These are phyloP conservation scores for Syrrhaptes paradoxus DNA, from an alignment of 2,113 vertebrate genomes.

Conservation along the genomic window DNA sequence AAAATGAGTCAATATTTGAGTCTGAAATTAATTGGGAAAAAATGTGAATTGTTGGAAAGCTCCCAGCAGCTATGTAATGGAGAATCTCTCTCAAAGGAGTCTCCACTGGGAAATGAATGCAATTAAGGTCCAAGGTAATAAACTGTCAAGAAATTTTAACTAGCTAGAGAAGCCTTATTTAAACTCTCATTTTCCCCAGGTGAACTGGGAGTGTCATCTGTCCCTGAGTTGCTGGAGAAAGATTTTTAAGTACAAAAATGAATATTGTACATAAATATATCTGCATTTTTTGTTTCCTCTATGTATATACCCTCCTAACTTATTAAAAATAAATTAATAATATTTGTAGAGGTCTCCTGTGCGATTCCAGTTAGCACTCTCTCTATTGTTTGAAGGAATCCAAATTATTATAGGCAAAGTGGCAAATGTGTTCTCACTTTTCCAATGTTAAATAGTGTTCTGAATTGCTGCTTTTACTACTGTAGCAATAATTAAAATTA, in stretches of 20 bases:
- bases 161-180: slow-evolving; percentile 44
- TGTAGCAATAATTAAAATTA: neutral
- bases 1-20: slow-evolving; percentile 30
- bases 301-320: neutral
- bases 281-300: neutral
- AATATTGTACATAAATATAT: neutral
- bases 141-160: slow-evolving; percentile 46
- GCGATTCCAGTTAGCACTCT: neutral
- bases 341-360: neutral
- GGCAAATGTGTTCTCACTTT: neutral
- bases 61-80: neutral
- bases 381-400: neutral
- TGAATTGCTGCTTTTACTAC: neutral
- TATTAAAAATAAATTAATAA: neutral
- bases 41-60: neutral
- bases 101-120: slow-evolving; percentile 36
- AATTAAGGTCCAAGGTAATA: slow-evolving; percentile 53
- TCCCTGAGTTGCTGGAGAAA: neutral
- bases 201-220: neutral
- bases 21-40: slow-evolving; percentile 41
- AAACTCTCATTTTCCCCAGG: neutral
- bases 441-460: neutral
- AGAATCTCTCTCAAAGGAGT: neutral
- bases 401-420: neutral
- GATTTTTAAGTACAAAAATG: neutral